phyloP scores from a whole-genome alignment of 1,140 invertebrate genomes.

The Hestina assimilis region DNA sequence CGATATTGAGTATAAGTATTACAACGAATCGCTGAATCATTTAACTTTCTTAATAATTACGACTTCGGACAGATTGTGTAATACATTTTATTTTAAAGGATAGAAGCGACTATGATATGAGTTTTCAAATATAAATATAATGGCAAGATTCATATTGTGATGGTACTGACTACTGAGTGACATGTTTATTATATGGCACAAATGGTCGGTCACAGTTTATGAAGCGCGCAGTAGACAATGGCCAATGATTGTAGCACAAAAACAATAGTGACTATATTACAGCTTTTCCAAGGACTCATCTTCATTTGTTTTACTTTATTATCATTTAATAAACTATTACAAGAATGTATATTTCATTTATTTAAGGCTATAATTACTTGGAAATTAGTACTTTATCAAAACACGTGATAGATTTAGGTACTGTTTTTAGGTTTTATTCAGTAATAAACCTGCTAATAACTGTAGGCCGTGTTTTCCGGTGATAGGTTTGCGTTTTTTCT shows the following conservation, averaged over 20 bases:
- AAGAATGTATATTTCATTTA: neutral
- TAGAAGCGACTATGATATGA: neutral
- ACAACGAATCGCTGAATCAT: neutral
- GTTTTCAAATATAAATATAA: conserved; percentile 3
- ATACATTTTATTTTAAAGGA: neutral
- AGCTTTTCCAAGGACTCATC: neutral
- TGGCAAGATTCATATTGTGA: conserved; percentile 14
- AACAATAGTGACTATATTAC: conserved; percentile 10
- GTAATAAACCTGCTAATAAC: too few relatives aligned
- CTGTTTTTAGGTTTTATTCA: too few relatives aligned
- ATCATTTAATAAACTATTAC: neutral
- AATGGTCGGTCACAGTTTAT: conserved; percentile 44
- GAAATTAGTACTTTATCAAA: too few relatives aligned
- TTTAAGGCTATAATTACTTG: too few relatives aligned
- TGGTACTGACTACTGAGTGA: conserved; percentile 16
- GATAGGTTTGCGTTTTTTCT: too few relatives aligned
- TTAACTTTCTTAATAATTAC: neutral
- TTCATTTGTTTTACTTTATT: neutral
- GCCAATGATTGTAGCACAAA: conserved; percentile 16
- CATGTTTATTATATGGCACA: conserved; percentile 35
- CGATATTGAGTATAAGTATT: too few relatives aligned
- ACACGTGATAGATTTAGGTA: too few relatives aligned
- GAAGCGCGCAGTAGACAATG: conserved; percentile 28
- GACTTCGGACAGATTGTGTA: neutral
- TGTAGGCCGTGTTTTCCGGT: too few relatives aligned